Percentiles rank a stretch among this genome's conserved stretches.
Conservation (phyloP, 2,888 invertebrate species). For the Ormyrus labotus region DNA sequence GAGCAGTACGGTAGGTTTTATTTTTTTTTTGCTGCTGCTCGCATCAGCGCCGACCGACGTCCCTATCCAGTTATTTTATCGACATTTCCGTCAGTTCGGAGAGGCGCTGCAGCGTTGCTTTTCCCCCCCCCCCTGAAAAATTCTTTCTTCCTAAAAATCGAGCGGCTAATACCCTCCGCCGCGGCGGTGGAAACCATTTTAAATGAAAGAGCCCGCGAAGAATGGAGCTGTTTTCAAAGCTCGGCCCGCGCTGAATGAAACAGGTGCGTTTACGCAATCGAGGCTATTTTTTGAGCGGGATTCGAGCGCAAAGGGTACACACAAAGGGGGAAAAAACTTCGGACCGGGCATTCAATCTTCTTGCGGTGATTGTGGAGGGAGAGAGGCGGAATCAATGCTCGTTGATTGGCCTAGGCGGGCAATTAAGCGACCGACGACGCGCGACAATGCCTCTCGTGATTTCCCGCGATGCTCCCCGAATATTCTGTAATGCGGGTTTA, state of each 20-base stretch:
- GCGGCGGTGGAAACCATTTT: too few species aligned
- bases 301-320: too few species aligned
- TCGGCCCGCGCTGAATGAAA: too few species aligned
- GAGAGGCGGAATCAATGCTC: constrained; percentile 45
- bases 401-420: constrained; percentile 49
- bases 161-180: too few species aligned
- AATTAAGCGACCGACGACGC: constrained; percentile 38
- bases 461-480: constrained; percentile 15
- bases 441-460: constrained; percentile 54
- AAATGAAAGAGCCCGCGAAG: not conserved
- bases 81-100: constrained; percentile 35
- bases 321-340: not conserved
- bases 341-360: not conserved
- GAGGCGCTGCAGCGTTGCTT: not conserved
- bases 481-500: too few species aligned
- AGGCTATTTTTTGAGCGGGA: too few species aligned
- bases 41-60: not conserved
- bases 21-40: not conserved
- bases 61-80: constrained; percentile 35
- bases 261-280: too few species aligned
- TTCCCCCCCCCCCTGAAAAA: not conserved
- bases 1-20: constrained; percentile 12
- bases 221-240: not conserved
- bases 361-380: not conserved
- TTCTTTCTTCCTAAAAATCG: not conserved